phyloP scores from a whole-genome alignment of 2,113 vertebrate species.

The Phycodurus eques region DNA sequence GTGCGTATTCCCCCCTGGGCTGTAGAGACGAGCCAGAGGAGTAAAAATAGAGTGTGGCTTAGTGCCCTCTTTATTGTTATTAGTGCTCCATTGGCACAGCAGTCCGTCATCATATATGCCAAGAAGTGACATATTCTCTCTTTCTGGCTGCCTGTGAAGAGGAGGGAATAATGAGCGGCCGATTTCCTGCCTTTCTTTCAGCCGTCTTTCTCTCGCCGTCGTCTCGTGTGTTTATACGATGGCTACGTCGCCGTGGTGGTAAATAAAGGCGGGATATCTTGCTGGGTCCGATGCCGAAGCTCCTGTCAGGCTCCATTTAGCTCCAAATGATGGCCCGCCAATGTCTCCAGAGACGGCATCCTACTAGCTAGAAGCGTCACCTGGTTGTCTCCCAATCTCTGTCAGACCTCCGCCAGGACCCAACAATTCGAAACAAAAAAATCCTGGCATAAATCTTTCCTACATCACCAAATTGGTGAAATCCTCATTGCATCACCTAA shows the following conservation, averaged over 20 bases:
- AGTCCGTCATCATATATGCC: conserved; percentile 65
- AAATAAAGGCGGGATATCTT: conserved; percentile 62
- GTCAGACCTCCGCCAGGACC: neutral
- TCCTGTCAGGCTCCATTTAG: conserved; percentile 76
- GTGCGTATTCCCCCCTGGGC: conserved; percentile 48
- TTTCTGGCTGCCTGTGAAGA: conserved; percentile 48
- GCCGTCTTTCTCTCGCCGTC: conserved; percentile 55
- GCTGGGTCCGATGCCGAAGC: conserved; percentile 65
- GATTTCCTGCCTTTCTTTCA: conserved; percentile 73
- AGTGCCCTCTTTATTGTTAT: conserved; percentile 74
- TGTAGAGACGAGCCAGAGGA: conserved; percentile 49
- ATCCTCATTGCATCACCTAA: no score
- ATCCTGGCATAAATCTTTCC: no score
- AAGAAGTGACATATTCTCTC: conserved; percentile 55
- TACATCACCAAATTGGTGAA: no score
- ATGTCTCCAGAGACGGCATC: neutral
- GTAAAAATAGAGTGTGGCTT: conserved; percentile 73
- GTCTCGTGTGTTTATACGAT: conserved; percentile 34
- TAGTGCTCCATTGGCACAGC: conserved; percentile 71
- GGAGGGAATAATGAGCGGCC: conserved; percentile 65
- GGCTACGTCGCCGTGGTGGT: conserved; percentile 41
- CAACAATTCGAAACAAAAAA: neutral
- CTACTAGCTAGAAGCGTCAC: neutral
- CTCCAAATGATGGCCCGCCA: conserved; percentile 65
- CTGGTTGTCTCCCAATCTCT: neutral